Base-by-base conservation (phyloP, 2,797 vertebrate species). In the Muscicapa striata region DNA sequence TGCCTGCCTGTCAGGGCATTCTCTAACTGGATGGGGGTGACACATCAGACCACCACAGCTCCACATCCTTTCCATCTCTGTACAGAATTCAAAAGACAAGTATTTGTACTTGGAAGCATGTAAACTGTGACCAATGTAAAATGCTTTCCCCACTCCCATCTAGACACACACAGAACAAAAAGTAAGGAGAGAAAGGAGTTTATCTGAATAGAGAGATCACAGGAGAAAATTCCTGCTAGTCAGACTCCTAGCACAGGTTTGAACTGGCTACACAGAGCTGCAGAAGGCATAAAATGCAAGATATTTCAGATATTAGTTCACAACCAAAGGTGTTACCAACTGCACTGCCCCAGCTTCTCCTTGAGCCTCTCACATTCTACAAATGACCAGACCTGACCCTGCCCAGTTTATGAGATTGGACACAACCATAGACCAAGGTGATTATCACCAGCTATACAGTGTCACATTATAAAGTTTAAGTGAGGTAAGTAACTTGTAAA, bases 381-480 rank as follows among this genome's bases (percentile, higher is more conserved):
- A 4, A 38, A 20, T 74, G 74, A 82, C 76, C 93, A 88, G 74
- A 77, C 30, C 77, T 77, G 63, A 89, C 74, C 77, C 57, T 94
- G 87, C 57, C 57, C 58, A 57, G 36, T 95, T 97, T 95, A 95
- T 91, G 83, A 90, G 74, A 91, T 41, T 70, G 73, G 89, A 89
- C 70, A 79, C 67, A 94, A 90, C 48, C 1, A 0, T 54, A 82
- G 89, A 68, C 64, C 85, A 68, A 88, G 91, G 95, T 96, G 94
- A 96, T 95, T 96, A 97, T 94, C 93, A 95, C 95, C 95, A 96
- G 93, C 87, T 94, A 95, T 55, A 94, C 59, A 87, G 70, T 62
- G 81, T 89, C 93, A 96, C 63, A 0, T 80, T 96, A 96, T 96
- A 94, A 96, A 96, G 72, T 89, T 89, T 72, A 93, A 94, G 87